Conservation (phyloP, 92 coral and sea anemone species). For the Actinernus sp. region DNA sequence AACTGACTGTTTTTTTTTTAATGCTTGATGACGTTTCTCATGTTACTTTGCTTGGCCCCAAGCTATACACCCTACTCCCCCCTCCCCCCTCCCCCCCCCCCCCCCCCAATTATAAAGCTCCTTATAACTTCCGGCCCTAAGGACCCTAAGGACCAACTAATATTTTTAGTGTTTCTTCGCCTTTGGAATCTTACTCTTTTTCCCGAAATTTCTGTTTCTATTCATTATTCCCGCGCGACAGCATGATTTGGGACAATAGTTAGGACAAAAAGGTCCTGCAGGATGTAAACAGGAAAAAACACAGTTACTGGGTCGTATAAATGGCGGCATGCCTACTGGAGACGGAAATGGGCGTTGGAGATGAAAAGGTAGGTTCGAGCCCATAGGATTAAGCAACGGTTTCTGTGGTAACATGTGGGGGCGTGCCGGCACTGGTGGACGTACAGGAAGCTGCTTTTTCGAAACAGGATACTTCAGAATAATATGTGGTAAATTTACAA, state of each 20-base stretch:
- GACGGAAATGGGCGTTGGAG: too few relatives aligned
- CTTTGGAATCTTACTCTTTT: constrained; percentile 3
- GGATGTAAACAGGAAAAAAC: constrained; percentile 45
- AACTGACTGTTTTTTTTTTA: too few relatives aligned
- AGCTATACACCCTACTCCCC: too few relatives aligned
- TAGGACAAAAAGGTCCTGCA: constrained; percentile 58
- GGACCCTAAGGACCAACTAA: too few relatives aligned
- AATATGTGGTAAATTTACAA: constrained; percentile 25
- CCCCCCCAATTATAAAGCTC: neutral
- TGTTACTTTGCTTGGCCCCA: too few relatives aligned
- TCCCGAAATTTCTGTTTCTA: constrained; percentile 6
- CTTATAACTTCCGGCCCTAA: too few relatives aligned
- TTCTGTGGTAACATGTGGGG: neutral
- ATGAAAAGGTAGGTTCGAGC: neutral
- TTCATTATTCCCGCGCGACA: constrained; percentile 23
- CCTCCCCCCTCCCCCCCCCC: neutral
- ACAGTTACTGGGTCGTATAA: constrained; percentile 22
- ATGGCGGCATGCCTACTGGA: constrained; percentile 11
- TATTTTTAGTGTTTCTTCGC: neutral
- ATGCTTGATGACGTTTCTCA: too few relatives aligned
- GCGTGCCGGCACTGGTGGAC: constrained; percentile 2
- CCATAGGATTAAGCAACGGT: neutral
- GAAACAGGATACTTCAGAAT: constrained; percentile 22
- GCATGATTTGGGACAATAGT: constrained; percentile 70
- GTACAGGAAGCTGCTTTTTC: neutral